Evolutionary conservation across 2,888 invertebrate genomes (phyloP), one percentile per base, ranked within the genome.

Genomic region (Miltochrista miniata): DNA sequence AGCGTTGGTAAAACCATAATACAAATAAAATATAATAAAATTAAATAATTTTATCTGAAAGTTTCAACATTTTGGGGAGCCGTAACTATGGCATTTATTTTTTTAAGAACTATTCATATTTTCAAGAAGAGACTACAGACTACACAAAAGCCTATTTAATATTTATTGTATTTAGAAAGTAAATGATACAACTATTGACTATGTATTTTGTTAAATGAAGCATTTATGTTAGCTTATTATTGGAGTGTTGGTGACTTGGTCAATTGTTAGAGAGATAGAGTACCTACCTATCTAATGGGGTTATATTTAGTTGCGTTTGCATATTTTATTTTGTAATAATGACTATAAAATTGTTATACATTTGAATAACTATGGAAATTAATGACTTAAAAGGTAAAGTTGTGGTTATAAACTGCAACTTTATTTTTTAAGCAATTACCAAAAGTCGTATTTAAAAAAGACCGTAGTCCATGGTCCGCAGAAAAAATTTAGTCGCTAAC

Each of bases 201-300:
- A 67, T n/a, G n/a, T n/a, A n/a, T 54, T 29, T 53, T 46, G 18
- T 24, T 24, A 24, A 37, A 45, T 54, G 36, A 18, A 15, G 40
- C 48, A 49, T 48, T 56, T 57, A 43, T 24, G 35, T 61, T 55
- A 45, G 57, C 52, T 63, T 63, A 30, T 54, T 54, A 48, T 33
- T 55, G 54, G 59, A 56, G 47, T 52, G 59, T 61, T 61, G 61
- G 48, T 53, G 54, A 60, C 50, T 51, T 64, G 61, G 74, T 75
- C 74, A 75, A 75, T 75, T 75, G 72, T 66, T 69, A 74, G 67
- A 59, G 47, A 76, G 70, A 62, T 69, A 74, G 65, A 59, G 41
- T 68, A 66, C 61, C 61, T 59, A 62, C 18, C 18, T 24, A 24
- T 24, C 18, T 24, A 56, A 61, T 54, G 50, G 11, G 12, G 48